Conservation (phyloP, 1,140 invertebrate genomes). For the Sogatella furcifera region DNA sequence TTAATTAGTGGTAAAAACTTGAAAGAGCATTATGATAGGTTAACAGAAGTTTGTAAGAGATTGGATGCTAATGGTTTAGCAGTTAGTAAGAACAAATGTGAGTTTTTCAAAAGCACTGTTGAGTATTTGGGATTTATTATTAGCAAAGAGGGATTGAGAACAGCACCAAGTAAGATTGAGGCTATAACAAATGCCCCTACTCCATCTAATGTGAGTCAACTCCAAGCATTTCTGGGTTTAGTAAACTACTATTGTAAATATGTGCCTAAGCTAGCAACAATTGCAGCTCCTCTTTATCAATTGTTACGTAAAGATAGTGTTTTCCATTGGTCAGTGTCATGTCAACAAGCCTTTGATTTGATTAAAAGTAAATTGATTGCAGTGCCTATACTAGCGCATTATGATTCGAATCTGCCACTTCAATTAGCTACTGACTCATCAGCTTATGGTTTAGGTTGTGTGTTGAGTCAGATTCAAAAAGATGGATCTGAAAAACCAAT, state of each 20-base stretch:
- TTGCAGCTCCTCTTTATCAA: slow-evolving; percentile 25
- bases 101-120: slow-evolving; percentile 18
- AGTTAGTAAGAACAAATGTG: slow-evolving; percentile 18
- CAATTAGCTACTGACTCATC: slow-evolving; percentile 35
- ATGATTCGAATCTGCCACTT: slow-evolving; percentile 36
- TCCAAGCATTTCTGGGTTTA: slow-evolving; percentile 27
- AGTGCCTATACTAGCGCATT: slow-evolving; percentile 16
- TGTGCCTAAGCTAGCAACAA: slow-evolving; percentile 24
- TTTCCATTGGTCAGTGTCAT: slow-evolving; percentile 19
- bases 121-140: slow-evolving; percentile 30
- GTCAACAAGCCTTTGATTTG: slow-evolving; percentile 6
- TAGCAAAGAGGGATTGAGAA: slow-evolving; percentile 22
- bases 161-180: slow-evolving; percentile 23
- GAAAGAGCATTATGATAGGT: slow-evolving; percentile 5
- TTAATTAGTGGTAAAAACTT: slow-evolving; percentile 12
- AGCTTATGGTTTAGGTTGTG: slow-evolving; percentile 33
- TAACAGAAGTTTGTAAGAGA: slow-evolving; percentile 13
- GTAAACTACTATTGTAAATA: slow-evolving; percentile 27
- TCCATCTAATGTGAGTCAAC: slow-evolving; percentile 24
- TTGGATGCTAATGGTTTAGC: slow-evolving; percentile 11
- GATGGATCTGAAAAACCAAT: slow-evolving; percentile 31
- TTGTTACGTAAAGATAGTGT: slow-evolving; percentile 21
- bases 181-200: slow-evolving; percentile 22
- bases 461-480: slow-evolving; percentile 29
- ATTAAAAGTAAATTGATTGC: neutral